Evolutionary conservation across 2,888 invertebrate species (phyloP).

Genomic region (Phrixothrix hirtus): DNA sequence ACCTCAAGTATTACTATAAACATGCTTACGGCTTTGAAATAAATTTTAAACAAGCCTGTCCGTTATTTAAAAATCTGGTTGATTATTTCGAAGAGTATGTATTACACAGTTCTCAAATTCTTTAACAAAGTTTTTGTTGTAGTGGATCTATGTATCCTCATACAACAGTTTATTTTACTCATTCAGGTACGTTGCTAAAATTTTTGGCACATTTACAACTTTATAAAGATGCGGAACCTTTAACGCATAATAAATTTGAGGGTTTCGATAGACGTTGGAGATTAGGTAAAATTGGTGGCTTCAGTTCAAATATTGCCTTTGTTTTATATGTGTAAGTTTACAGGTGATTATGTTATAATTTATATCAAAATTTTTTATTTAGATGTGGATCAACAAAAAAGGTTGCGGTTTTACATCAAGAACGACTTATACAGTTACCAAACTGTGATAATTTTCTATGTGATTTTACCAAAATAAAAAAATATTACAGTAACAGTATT

Average conservation of each 20-base stretch:
- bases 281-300: constrained; percentile 67
- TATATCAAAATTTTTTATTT: background rate
- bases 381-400: constrained; percentile 55
- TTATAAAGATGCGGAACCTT: constrained; percentile 66
- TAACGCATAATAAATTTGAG: constrained; percentile 58
- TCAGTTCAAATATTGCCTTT: constrained; percentile 79
- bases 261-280: no score
- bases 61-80: constrained; percentile 71
- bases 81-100: constrained; percentile 41
- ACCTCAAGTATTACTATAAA: constrained; percentile 79
- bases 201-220: constrained; percentile 72
- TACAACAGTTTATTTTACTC: constrained; percentile 74
- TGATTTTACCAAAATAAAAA: background rate
- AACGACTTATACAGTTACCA: constrained; percentile 68
- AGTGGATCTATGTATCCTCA: constrained; percentile 46
- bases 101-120: constrained; percentile 50
- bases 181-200: constrained; percentile 82
- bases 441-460: constrained; percentile 63
- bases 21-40: constrained; percentile 80
- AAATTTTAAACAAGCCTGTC: constrained; percentile 76
- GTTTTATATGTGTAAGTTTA: constrained; percentile 70
- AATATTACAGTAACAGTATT: background rate
- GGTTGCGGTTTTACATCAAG: constrained; percentile 75
- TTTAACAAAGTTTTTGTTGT: constrained; percentile 1
- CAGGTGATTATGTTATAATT: no score